Percentiles rank a stretch among this genome's conserved stretches.
These are phyloP conservation scores for Drosophila recens DNA, from an alignment of 2,888 invertebrate genomes.

Conservation along the genomic window DNA sequence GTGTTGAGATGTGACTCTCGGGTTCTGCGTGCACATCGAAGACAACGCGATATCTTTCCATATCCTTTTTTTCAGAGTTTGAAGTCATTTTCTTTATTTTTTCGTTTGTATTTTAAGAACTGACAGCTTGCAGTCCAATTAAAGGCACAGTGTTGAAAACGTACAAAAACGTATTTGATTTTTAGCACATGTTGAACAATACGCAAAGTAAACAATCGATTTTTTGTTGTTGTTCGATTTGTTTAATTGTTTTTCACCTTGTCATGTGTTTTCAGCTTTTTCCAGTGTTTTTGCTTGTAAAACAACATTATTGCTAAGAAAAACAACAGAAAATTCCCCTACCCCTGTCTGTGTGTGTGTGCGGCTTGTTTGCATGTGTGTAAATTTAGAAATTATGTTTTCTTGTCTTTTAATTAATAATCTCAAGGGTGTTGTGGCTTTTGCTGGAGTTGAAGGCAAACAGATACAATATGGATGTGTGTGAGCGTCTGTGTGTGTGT, in stretches of 20 bases:
- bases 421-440: slow-evolving; percentile 69
- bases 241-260: background rate
- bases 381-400: slow-evolving; percentile 80
- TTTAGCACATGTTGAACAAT: slow-evolving; percentile 1
- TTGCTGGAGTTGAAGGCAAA: slow-evolving; percentile 20
- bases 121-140: background rate
- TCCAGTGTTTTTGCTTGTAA: slow-evolving; percentile 16
- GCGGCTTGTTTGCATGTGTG: slow-evolving; percentile 45
- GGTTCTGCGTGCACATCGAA: background rate
- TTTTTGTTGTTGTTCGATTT: background rate
- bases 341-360: background rate
- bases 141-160: background rate
- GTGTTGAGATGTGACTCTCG: background rate
- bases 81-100: background rate
- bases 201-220: background rate
- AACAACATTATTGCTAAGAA: slow-evolving; percentile 24
- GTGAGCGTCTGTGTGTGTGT: slow-evolving; percentile 22
- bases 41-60: background rate
- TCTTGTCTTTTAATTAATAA: slow-evolving; percentile 81
- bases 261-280: slow-evolving; percentile 8
- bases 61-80: background rate
- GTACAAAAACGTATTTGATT: background rate
- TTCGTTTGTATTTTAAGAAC: background rate
- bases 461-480: slow-evolving; percentile 14
- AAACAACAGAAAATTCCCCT: background rate